These are phyloP conservation scores for Cyprichromis sp. DNA, from an alignment of 2,113 vertebrate genomes.

Conservation along the genomic window DNA sequence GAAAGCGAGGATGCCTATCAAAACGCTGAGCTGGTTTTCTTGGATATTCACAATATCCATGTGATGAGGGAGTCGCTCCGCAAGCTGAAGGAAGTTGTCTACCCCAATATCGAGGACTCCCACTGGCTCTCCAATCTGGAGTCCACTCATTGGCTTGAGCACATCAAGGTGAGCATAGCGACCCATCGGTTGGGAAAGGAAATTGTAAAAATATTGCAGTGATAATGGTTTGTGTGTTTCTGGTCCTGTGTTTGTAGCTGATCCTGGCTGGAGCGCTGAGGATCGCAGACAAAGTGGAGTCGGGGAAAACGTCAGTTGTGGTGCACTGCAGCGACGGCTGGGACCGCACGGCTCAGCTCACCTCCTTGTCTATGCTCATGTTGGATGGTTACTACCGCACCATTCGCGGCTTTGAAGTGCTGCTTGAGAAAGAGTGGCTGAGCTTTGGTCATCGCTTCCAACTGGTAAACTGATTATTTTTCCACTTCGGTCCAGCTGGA, in stretches of 20 bases:
- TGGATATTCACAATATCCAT: constrained; percentile 98
- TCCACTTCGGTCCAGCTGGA: background rate
- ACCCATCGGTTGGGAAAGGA: background rate
- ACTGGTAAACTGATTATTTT: constrained; percentile 66
- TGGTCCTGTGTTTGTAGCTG: constrained; percentile 64
- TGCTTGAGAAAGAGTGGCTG: constrained; percentile 97
- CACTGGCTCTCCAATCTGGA: constrained; percentile 96
- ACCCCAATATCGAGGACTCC: constrained; percentile 92
- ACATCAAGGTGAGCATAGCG: constrained; percentile 82
- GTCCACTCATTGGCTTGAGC: constrained; percentile 97
- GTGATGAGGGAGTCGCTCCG: constrained; percentile 95
- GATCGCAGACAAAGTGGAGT: constrained; percentile 94
- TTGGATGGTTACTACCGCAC: constrained; percentile 90
- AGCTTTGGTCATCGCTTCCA: constrained; percentile 96
- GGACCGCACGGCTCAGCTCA: constrained; percentile 93
- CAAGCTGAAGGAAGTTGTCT: constrained; percentile 94
- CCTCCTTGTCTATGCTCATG: constrained; percentile 92
- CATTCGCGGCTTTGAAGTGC: constrained; percentile 85
- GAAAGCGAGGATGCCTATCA: constrained; percentile 98
- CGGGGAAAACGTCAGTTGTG: constrained; percentile 91
- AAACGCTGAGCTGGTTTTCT: constrained; percentile 90
- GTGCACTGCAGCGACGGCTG: constrained; percentile 97
- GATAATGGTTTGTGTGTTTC: background rate
- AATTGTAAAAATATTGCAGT: background rate
- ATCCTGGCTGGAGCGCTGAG: constrained; percentile 91